Evolutionary conservation across 2,888 invertebrate species (phyloP).

Genomic region (Cantharis flavilabris): DNA sequence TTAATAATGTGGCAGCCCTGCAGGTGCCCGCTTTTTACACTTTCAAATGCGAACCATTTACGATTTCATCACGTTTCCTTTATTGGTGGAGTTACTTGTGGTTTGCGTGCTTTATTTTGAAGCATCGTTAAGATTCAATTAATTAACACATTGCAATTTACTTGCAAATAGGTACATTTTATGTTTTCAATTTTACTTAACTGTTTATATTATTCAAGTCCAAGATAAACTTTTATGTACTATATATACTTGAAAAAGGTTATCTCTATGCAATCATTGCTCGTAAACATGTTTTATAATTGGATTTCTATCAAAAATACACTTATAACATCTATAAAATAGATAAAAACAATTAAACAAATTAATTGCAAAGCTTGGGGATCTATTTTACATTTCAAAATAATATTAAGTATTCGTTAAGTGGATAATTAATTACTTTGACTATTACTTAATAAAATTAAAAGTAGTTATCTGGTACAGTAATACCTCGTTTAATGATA

Average conservation of each 20-base stretch:
- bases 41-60: constrained; percentile 38
- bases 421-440: neutral
- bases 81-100: constrained; percentile 31
- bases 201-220: constrained; percentile 10
- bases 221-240: constrained; percentile 14
- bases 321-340: neutral
- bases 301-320: neutral
- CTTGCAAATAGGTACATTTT: constrained; percentile 23
- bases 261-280: neutral
- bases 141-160: constrained; percentile 32
- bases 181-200: constrained; percentile 15
- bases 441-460: neutral
- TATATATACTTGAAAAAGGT: neutral
- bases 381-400: neutral
- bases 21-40: constrained; percentile 41
- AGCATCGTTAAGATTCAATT: constrained; percentile 32
- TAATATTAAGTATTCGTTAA: neutral
- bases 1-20: constrained; percentile 37
- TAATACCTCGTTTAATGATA: too few relatives aligned
- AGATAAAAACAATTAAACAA: neutral
- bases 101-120: constrained; percentile 31
- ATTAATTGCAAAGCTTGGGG: neutral
- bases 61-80: constrained; percentile 36
- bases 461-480: neutral
- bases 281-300: neutral